Base-by-base conservation (phyloP, 2,888 invertebrate species). In the Tiphia femorata region DNA sequence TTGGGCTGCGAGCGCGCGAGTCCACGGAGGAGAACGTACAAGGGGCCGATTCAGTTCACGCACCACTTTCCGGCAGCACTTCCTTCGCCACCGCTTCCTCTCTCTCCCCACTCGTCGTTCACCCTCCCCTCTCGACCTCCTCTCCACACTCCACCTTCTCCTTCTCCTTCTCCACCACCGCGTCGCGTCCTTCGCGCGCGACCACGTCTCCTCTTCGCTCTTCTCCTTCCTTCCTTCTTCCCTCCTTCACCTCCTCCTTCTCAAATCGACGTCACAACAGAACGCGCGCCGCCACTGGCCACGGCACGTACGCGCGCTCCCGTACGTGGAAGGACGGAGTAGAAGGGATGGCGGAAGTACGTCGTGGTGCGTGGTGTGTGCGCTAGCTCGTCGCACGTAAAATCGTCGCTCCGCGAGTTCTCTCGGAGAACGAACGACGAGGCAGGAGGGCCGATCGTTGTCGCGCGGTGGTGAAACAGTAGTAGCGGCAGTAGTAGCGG, bases 361-460 rank as follows among this genome's bases (percentile, higher is more conserved):
- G 43, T 52, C 33, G n/a, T n/a, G n/a, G n/a, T n/a, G n/a, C n/a
- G n/a, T n/a, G n/a, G n/a, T n/a, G n/a, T n/a, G n/a, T n/a, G n/a
- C n/a, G n/a, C n/a, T n/a, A n/a, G n/a, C n/a, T n/a, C n/a, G n/a
- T n/a, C n/a, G n/a, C n/a, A n/a, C n/a, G n/a, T n/a, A n/a, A n/a
- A n/a, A n/a, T n/a, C n/a, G n/a, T n/a, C n/a, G n/a, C n/a, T n/a
- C n/a, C n/a, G n/a, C n/a, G n/a, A n/a, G n/a, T n/a, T n/a, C n/a
- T n/a, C n/a, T n/a, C n/a, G n/a, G n/a, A n/a, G n/a, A n/a, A n/a
- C n/a, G n/a, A n/a, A n/a, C n/a, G n/a, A n/a, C n/a, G n/a, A n/a
- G n/a, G n/a, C n/a, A n/a, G n/a, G n/a, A n/a, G n/a, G n/a, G 30
- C 58, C 47, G 57, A 62, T 63, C 23, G 38, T 80, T 27, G n/a